These are phyloP conservation scores for Etheostoma perlongum DNA, from an alignment of 2,797 vertebrate genomes.

Conservation along the genomic window DNA sequence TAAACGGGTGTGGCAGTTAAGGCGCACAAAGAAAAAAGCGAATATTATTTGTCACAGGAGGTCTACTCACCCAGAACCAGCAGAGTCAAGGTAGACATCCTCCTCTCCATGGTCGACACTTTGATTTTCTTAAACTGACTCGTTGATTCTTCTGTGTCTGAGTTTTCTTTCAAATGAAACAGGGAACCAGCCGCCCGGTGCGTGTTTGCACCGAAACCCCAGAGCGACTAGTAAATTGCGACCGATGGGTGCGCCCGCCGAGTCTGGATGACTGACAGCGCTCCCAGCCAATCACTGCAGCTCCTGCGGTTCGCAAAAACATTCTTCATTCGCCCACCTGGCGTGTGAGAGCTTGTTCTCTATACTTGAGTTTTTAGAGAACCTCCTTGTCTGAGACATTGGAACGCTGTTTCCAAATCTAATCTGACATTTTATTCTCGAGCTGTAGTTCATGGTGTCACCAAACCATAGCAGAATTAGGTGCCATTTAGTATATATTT, in stretches of 20 bases:
- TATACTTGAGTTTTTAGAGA: too few relatives aligned
- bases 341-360: slow-evolving; percentile 51
- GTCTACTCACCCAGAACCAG: slow-evolving; percentile 67
- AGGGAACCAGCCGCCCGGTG: background rate
- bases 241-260: slow-evolving; percentile 16
- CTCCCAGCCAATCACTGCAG: slow-evolving; percentile 58
- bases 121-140: background rate
- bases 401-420: background rate
- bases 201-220: slow-evolving; percentile 45
- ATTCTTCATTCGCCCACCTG: slow-evolving; percentile 33
- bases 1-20: slow-evolving; percentile 67
- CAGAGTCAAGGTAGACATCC: slow-evolving; percentile 5
- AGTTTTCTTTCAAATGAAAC: background rate
- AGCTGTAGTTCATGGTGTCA: background rate
- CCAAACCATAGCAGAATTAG: background rate
- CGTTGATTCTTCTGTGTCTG: background rate
- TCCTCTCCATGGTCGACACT: slow-evolving; percentile 34
- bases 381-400: too few relatives aligned
- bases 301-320: background rate
- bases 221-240: background rate
- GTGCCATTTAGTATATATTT: background rate
- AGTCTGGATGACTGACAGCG: slow-evolving; percentile 32
- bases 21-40: background rate
- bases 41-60: background rate
- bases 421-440: background rate